These are phyloP conservation scores for Microtus oregoni DNA, from an alignment of 2,113 vertebrate species.

Conservation along the genomic window DNA sequence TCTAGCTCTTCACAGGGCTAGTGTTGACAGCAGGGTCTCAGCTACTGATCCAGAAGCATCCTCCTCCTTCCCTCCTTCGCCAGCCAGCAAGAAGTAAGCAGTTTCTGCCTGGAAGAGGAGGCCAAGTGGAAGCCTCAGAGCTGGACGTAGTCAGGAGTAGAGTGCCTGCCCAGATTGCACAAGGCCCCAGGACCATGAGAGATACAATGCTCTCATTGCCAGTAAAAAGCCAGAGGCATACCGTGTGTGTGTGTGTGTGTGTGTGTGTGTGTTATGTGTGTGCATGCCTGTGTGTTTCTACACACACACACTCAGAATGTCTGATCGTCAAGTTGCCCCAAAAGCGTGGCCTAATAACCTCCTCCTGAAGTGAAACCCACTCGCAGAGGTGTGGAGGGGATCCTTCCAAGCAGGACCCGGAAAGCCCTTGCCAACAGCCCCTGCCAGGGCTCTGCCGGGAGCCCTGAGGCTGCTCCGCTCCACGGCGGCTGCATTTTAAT, in stretches of 20 bases:
- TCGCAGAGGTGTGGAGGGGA: neutral
- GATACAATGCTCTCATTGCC: neutral
- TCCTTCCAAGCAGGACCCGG: neutral
- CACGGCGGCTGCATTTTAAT: neutral
- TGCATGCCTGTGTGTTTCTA: neutral
- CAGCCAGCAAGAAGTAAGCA: neutral
- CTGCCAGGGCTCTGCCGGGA: neutral
- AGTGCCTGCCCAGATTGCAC: too few species aligned
- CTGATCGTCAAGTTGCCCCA: conserved; percentile 24
- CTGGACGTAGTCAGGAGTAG: neutral
- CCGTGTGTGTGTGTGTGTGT: neutral
- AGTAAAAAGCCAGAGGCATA: neutral
- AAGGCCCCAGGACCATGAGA: neutral
- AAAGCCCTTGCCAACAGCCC: accelerated
- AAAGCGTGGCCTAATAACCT: neutral
- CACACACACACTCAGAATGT: too few species aligned
- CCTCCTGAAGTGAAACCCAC: neutral
- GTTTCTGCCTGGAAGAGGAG: neutral
- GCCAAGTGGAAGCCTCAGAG: neutral
- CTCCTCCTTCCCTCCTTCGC: neutral
- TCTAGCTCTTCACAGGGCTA: neutral
- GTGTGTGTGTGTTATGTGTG: neutral
- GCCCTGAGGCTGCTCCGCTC: neutral
- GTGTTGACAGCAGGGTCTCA: accelerated
- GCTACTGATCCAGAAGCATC: neutral